phyloP scores from a whole-genome alignment of 2,113 vertebrate species.

The Chaetorhynchus papuensis region DNA sequence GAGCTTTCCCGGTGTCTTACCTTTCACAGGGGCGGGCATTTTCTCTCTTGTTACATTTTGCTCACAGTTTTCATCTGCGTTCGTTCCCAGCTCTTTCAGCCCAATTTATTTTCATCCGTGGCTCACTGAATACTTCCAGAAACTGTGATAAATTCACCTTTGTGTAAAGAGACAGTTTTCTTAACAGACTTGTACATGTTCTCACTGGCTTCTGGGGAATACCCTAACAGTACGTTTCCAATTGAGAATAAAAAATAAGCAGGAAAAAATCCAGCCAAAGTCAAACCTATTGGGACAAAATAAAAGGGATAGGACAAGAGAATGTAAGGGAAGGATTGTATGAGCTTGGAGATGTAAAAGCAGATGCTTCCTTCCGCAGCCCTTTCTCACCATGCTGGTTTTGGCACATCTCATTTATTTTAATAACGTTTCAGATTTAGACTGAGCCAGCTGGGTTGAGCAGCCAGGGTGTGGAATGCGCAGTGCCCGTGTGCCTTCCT shows the following conservation, averaged over 20 bases:
- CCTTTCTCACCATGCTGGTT: background rate
- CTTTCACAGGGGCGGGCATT: accelerated
- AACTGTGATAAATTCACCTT: background rate
- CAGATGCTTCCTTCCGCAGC: background rate
- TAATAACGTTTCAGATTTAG: background rate
- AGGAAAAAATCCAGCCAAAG: background rate
- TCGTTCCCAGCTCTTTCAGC: background rate
- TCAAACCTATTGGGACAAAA: background rate
- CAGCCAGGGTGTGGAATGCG: accelerated
- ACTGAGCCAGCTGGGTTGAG: background rate
- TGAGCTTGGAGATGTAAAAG: background rate
- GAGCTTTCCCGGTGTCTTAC: no score
- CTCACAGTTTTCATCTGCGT: background rate
- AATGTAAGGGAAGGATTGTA: background rate
- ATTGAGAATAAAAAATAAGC: background rate
- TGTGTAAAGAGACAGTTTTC: background rate
- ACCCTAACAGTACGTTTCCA: background rate
- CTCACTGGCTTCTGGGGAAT: background rate
- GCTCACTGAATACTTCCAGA: background rate
- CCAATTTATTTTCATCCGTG: background rate
- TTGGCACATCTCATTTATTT: background rate
- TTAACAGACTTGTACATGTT: accelerated
- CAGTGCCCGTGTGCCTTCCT: background rate
- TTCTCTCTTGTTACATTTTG: background rate
- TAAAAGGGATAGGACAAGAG: background rate